These are phyloP conservation scores for Lasioglossum figueresi DNA, from an alignment of 2,888 invertebrate species.

Conservation along the genomic window DNA sequence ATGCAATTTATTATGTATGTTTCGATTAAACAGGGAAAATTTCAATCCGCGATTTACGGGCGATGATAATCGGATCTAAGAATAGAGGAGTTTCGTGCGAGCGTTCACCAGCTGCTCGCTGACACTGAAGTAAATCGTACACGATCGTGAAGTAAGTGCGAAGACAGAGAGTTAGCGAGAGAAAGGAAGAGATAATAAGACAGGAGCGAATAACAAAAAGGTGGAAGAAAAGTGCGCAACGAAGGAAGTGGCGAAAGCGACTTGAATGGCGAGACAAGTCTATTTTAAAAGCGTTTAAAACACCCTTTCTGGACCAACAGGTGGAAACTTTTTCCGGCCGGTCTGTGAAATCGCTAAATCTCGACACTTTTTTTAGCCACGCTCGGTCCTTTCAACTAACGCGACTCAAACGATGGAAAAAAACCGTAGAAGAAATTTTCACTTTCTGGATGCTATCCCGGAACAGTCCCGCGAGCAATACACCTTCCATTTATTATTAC, in stretches of 20 bases:
- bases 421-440: neutral
- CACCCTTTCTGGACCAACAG: slow-evolving; percentile 37
- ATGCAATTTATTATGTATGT: neutral
- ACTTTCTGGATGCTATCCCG: neutral
- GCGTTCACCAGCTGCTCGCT: neutral
- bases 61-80: neutral
- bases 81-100: neutral
- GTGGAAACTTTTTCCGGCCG: slow-evolving; percentile 33
- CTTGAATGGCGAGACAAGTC: neutral
- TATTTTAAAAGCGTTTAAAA: slow-evolving; percentile 37
- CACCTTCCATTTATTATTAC: slow-evolving; percentile 35
- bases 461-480: neutral
- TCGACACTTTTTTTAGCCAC: too few species aligned
- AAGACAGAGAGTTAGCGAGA: neutral
- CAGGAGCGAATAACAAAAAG: neutral
- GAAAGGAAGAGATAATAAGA: neutral
- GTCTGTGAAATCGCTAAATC: neutral
- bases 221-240: neutral
- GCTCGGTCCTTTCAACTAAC: too few species aligned
- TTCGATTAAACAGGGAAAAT: neutral
- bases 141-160: neutral
- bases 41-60: neutral
- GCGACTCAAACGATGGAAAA: neutral
- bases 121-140: neutral
- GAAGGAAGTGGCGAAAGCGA: slow-evolving; percentile 18